Conservation (phyloP, 23 tunicate genomes). For the Styela plicata region DNA sequence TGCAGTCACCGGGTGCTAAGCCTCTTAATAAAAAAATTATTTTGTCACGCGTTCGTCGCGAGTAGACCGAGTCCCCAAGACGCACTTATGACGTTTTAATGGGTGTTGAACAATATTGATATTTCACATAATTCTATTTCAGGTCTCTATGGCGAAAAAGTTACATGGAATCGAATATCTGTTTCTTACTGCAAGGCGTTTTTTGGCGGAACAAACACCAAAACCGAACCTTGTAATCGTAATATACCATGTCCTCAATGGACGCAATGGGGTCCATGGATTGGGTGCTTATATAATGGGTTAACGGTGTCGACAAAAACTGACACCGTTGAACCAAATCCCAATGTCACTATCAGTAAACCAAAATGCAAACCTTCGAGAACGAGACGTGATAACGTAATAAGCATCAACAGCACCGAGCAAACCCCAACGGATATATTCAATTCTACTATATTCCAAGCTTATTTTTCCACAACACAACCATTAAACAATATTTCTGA, state of each 20-base stretch:
- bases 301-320: neutral
- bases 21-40: no score
- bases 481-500: neutral
- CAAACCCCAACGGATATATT: neutral
- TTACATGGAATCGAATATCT: neutral
- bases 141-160: neutral
- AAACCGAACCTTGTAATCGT: slow-evolving; percentile 17
- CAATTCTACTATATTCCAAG: neutral
- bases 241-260: slow-evolving; percentile 19
- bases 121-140: no score
- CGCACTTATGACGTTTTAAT: no score
- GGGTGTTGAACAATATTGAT: no score
- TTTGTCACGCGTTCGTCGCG: no score
- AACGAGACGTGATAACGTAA: neutral
- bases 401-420: neutral
- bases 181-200: slow-evolving; percentile 15
- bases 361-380: neutral
- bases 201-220: slow-evolving; percentile 2
- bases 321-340: neutral
- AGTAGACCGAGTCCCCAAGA: no score
- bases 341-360: neutral
- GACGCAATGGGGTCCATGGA: slow-evolving; percentile 25
- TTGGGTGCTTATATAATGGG: neutral
- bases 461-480: neutral
- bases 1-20: no score